These are phyloP conservation scores for Argyresthia albistria DNA, from an alignment of 2,888 invertebrate species.

Conservation along the genomic window DNA sequence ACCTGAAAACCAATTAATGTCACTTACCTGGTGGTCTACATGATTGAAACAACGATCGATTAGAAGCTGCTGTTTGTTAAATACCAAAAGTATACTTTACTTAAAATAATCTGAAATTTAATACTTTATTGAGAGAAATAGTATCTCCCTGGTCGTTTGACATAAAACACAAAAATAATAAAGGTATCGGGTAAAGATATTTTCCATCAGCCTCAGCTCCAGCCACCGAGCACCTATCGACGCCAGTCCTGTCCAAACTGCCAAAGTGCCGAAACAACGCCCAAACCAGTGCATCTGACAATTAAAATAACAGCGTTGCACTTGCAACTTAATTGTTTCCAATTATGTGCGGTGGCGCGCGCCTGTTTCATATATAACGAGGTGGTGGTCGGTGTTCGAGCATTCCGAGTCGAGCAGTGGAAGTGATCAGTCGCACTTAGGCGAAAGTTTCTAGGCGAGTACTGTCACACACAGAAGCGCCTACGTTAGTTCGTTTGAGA, in stretches of 20 bases:
- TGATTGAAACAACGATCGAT: too few relatives aligned
- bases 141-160: too few relatives aligned
- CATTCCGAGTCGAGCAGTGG: conserved; percentile 58
- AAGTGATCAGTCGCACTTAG: conserved; percentile 54
- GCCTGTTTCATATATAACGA: conserved; percentile 64
- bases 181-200: too few relatives aligned
- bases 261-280: too few relatives aligned
- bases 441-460: conserved; percentile 69
- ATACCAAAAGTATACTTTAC: too few relatives aligned
- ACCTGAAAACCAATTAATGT: too few relatives aligned
- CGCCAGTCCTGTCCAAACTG: too few relatives aligned
- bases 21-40: too few relatives aligned
- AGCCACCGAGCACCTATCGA: neutral
- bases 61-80: too few relatives aligned
- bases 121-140: too few relatives aligned
- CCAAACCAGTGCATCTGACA: conserved; percentile 41
- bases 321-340: conserved; percentile 66
- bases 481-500: conserved; percentile 69
- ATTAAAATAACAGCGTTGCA: conserved; percentile 60
- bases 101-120: too few relatives aligned
- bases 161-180: too few relatives aligned
- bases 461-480: conserved; percentile 62
- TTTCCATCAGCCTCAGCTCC: neutral
- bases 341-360: conserved; percentile 47
- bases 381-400: conserved; percentile 37